Conservation (phyloP, 1,140 invertebrate genomes). For the Heliconius hewitsoni region DNA sequence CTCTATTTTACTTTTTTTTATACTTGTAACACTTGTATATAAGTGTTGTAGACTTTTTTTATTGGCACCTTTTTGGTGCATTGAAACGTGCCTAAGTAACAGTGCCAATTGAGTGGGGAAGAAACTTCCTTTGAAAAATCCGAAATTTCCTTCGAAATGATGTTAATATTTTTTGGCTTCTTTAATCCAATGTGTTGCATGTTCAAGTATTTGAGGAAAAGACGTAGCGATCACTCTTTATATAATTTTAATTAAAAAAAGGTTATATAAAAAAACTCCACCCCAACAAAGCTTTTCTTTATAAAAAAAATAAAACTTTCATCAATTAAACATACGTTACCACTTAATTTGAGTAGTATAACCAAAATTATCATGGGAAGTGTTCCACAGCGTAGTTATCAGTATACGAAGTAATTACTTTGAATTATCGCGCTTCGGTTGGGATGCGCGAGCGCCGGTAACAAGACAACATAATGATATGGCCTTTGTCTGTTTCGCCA, state of each 20-base stretch:
- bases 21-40: background rate
- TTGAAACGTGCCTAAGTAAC: background rate
- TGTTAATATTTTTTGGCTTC: too few species aligned
- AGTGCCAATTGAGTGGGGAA: background rate
- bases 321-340: conserved; percentile 16
- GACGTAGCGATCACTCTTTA: too few species aligned
- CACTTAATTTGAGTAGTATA: conserved; percentile 17
- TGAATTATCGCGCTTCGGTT: conserved; percentile 66
- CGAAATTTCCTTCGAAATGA: background rate
- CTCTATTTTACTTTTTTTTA: background rate
- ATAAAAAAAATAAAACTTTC: background rate
- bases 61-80: background rate
- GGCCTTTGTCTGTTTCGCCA: conserved; percentile 79
- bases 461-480: conserved; percentile 80
- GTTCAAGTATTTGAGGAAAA: too few species aligned
- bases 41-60: background rate
- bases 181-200: too few species aligned
- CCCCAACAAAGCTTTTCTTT: background rate
- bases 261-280: background rate
- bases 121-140: background rate
- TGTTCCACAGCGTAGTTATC: conserved; percentile 45
- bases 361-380: conserved; percentile 12
- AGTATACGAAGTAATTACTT: conserved; percentile 74
- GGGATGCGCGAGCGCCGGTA: conserved; percentile 71
- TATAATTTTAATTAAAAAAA: background rate